phyloP scores from a whole-genome alignment of 2,797 vertebrate species.

The Lacerta viridis region DNA sequence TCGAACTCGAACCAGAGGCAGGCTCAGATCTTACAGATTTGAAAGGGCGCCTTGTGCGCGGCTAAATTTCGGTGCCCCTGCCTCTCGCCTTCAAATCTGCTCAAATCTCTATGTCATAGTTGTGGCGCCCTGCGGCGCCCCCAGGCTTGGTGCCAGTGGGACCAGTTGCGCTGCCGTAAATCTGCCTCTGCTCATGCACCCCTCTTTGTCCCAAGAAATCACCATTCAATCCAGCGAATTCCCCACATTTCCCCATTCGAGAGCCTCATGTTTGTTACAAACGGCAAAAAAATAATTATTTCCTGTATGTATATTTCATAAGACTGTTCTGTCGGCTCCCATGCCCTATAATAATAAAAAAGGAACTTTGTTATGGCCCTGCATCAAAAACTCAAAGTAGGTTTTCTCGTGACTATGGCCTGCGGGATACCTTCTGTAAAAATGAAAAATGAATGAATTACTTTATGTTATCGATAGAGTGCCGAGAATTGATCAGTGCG shows the following conservation, averaged over 20 bases:
- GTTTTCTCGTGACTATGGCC: constrained; percentile 68
- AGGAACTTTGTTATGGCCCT: constrained; percentile 67
- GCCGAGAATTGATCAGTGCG: constrained; percentile 73
- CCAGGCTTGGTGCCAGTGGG: too few species aligned
- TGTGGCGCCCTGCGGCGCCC: too few species aligned
- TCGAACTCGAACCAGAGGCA: not conserved
- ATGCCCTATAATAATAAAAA: constrained; percentile 54
- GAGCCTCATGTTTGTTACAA: constrained; percentile 64
- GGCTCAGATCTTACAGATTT: too few species aligned
- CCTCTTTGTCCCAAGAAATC: not conserved
- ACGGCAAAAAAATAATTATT: constrained; percentile 63
- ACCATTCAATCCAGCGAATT: not conserved
- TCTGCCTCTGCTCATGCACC: too few species aligned
- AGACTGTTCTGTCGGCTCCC: constrained; percentile 76
- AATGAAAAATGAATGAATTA: constrained; percentile 83
- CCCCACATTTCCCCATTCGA: not conserved
- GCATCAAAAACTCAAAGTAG: constrained; percentile 66
- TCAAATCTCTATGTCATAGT: too few species aligned
- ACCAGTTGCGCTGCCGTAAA: not conserved
- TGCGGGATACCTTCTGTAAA: constrained; percentile 69
- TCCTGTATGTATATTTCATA: constrained; percentile 77
- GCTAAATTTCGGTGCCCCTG: too few species aligned
- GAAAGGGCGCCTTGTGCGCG: too few species aligned
- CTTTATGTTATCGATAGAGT: constrained; percentile 78
- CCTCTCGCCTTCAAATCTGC: too few species aligned